Percentiles rank a stretch among this genome's conserved stretches.
Evolutionary conservation across 1,140 invertebrate species (phyloP).

Genomic region (Ptiloglossa arizonensis): DNA sequence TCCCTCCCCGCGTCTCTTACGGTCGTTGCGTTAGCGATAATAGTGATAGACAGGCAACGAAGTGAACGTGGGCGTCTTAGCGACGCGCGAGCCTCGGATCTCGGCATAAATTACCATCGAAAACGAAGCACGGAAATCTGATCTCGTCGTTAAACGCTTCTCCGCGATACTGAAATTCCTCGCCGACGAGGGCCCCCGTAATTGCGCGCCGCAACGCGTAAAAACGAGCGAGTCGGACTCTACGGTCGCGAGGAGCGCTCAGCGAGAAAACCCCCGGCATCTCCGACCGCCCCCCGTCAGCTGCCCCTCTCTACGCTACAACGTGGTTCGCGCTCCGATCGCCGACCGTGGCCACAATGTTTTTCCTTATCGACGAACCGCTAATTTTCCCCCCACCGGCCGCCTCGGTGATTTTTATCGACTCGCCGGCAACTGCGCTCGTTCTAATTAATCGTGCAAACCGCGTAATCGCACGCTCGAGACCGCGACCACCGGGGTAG

Average conservation of each 20-base stretch:
- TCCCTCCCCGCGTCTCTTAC: conserved; percentile 19
- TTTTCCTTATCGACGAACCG: conserved; percentile 28
- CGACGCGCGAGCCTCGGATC: conserved; percentile 51
- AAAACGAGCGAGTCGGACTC: conserved; percentile 6
- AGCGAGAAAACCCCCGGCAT: too few species aligned
- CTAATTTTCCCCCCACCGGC: conserved; percentile 19
- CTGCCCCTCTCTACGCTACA: background rate
- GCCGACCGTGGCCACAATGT: conserved; percentile 7
- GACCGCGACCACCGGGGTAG: too few species aligned
- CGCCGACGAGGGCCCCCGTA: conserved; percentile 31
- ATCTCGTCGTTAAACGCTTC: conserved; percentile 64
- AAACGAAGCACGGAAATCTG: conserved; percentile 62
- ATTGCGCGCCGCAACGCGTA: conserved; percentile 43
- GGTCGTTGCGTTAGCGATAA: conserved; percentile 61
- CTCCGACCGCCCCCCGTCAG: too few species aligned
- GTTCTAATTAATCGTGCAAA: background rate
- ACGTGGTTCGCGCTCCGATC: background rate
- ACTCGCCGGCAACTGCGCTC: too few species aligned
- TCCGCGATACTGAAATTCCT: conserved; percentile 57
- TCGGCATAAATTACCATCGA: conserved; percentile 64
- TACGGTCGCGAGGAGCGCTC: conserved; percentile 14
- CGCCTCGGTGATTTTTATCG: background rate
- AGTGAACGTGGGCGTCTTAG: conserved; percentile 65
- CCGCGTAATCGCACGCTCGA: too few species aligned
- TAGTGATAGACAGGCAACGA: conserved; percentile 66